phyloP scores from a whole-genome alignment of 2,113 vertebrate species.

The Tragelaphus buxtoni region DNA sequence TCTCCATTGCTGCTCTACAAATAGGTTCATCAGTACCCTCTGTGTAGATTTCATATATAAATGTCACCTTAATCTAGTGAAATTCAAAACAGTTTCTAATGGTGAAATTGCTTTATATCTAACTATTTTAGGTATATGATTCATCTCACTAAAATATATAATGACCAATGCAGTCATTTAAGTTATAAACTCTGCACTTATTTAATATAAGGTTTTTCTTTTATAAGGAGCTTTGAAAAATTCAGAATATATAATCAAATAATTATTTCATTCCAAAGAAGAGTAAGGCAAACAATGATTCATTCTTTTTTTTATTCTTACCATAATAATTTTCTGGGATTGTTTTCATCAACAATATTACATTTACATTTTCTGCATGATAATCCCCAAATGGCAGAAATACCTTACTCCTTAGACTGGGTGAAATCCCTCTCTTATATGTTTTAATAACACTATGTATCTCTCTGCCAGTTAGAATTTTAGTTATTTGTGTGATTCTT shows the following conservation, averaged over 20 bases:
- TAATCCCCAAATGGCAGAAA: background rate
- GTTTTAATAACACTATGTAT: background rate
- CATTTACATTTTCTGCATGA: constrained; percentile 30
- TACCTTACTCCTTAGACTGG: background rate
- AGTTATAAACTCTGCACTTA: background rate
- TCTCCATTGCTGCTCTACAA: background rate
- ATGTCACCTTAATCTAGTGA: background rate
- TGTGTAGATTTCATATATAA: background rate
- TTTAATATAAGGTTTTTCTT: background rate
- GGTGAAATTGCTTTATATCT: background rate
- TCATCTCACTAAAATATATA: background rate
- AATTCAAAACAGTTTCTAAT: background rate
- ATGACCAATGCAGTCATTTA: background rate
- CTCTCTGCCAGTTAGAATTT: background rate
- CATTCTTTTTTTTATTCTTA: constrained; percentile 14
- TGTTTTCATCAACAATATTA: background rate
- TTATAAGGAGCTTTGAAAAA: constrained; percentile 12
- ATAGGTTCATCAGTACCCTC: background rate
- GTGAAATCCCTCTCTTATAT: background rate
- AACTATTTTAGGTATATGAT: background rate
- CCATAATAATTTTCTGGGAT: background rate
- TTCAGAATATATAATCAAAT: constrained; percentile 16
- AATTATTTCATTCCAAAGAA: constrained; percentile 23
- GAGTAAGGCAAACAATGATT: background rate
- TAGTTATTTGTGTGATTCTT: background rate